A percentile compares a stretch with the other conserved stretches of the same genome.
These are phyloP conservation scores for Heptranchias perlo DNA, from an alignment of 2,113 vertebrate genomes.

Conservation along the genomic window DNA sequence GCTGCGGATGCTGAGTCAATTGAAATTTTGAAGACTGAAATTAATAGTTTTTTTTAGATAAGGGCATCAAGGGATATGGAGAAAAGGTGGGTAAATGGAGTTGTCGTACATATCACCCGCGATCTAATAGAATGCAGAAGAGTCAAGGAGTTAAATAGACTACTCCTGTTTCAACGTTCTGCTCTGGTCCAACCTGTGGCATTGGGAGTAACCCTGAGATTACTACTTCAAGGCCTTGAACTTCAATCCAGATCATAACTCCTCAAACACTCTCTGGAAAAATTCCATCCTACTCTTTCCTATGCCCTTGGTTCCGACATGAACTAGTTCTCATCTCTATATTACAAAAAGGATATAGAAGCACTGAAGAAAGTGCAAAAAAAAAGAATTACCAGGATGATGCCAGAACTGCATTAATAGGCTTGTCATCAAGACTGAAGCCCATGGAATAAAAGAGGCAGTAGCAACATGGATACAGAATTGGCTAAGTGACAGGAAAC, in stretches of 20 bases:
- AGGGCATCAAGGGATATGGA: too few species aligned
- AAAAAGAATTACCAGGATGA: background rate
- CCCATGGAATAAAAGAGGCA: too few species aligned
- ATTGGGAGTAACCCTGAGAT: background rate
- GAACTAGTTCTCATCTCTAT: background rate
- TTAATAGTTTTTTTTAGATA: too few species aligned
- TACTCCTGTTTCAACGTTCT: background rate
- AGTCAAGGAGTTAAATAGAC: background rate
- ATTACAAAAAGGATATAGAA: background rate
- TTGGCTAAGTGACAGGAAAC: too few species aligned
- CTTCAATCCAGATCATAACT: background rate
- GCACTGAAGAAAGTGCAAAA: background rate
- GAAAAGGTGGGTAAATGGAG: too few species aligned
- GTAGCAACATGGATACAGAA: too few species aligned
- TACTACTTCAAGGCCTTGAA: background rate
- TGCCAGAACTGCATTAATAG: too few species aligned
- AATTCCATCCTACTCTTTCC: background rate
- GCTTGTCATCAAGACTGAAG: too few species aligned
- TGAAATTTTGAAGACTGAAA: too few species aligned
- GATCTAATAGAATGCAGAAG: background rate
- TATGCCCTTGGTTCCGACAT: background rate
- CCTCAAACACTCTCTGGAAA: background rate
- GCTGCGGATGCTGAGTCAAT: too few species aligned
- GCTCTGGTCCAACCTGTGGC: background rate
- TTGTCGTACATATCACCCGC: too few species aligned